These are phyloP conservation scores for Camarhynchus parvulus DNA, from an alignment of 2,113 vertebrate genomes.

Conservation along the genomic window DNA sequence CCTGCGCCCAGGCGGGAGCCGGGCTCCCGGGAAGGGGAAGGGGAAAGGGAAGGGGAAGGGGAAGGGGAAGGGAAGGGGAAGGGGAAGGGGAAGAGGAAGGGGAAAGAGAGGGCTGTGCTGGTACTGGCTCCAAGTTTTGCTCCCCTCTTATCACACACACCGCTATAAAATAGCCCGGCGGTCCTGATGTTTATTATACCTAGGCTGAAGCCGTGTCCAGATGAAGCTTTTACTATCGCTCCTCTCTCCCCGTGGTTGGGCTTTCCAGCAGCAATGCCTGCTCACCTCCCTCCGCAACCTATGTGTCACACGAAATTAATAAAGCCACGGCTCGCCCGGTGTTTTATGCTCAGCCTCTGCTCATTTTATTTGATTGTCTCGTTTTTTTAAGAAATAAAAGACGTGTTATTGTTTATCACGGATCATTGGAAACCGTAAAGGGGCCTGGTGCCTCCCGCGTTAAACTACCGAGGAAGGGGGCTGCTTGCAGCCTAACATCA, in stretches of 20 bases:
- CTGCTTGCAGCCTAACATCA: slow-evolving; percentile 13
- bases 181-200: slow-evolving; percentile 55
- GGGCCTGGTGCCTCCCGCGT: slow-evolving; percentile 27
- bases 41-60: neutral
- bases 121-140: neutral
- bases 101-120: neutral
- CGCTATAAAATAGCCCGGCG: slow-evolving; percentile 41
- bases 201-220: slow-evolving; percentile 25
- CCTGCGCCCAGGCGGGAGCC: neutral
- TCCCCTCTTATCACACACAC: slow-evolving; percentile 10
- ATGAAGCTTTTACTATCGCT: slow-evolving; percentile 50
- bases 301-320: slow-evolving; percentile 48
- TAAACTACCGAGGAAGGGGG: slow-evolving; percentile 7
- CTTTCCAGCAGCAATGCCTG: neutral
- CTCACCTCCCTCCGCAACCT: neutral
- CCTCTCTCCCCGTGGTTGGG: neutral
- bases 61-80: neutral
- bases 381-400: slow-evolving; percentile 39
- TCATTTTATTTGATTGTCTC: slow-evolving; percentile 49
- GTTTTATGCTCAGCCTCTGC: slow-evolving; percentile 30
- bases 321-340: slow-evolving; percentile 13
- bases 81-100: neutral
- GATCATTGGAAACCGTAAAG: slow-evolving; percentile 49
- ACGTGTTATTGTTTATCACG: slow-evolving; percentile 58
- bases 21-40: neutral